phyloP scores from a whole-genome alignment of 2,888 invertebrate genomes.

The Sinhomidia bicolor region DNA sequence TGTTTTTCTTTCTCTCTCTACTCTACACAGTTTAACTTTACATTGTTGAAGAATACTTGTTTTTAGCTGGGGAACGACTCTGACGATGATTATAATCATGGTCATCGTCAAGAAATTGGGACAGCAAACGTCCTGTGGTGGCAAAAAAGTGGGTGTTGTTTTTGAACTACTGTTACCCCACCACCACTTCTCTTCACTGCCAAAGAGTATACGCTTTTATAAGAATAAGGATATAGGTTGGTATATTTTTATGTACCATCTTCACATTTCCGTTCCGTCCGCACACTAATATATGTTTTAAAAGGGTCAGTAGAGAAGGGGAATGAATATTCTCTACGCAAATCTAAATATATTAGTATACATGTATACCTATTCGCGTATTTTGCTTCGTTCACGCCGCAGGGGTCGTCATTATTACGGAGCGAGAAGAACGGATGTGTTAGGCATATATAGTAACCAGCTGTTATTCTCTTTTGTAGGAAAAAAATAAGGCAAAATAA shows the following conservation, averaged over 20 bases:
- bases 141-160: conserved; percentile 34
- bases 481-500: not conserved
- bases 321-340: not conserved
- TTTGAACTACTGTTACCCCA: not conserved
- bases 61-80: not conserved
- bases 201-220: not conserved
- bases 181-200: not conserved
- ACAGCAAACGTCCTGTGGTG: conserved; percentile 49
- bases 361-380: not conserved
- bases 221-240: not conserved
- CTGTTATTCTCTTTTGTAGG: not conserved
- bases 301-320: not conserved
- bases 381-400: not conserved
- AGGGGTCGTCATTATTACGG: conserved; percentile 11
- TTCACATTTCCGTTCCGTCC: not conserved
- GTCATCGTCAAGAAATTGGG: conserved; percentile 36
- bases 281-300: not conserved
- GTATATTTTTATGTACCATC: conserved; percentile 12
- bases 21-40: too few relatives aligned
- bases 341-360: too few relatives aligned
- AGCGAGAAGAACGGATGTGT: not conserved
- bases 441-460: not conserved
- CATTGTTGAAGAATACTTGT: conserved; percentile 13
- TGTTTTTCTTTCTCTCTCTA: conserved; percentile 38
- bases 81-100: conserved; percentile 31